phyloP scores from a whole-genome alignment of 2,113 vertebrate genomes.

The Anolis sagrei region DNA sequence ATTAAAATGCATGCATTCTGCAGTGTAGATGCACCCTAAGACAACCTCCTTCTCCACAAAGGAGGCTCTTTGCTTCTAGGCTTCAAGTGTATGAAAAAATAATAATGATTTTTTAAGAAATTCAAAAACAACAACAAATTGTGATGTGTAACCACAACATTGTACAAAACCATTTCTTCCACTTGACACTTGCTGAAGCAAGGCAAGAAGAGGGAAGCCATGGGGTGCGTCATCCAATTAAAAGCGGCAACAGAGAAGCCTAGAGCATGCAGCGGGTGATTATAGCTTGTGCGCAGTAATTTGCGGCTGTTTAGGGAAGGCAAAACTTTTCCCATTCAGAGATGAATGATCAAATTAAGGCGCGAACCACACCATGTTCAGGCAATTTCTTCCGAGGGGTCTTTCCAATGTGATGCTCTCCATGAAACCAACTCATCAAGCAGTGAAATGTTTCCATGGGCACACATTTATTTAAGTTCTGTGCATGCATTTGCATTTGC shows the following conservation, averaged over 20 bases:
- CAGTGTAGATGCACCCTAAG: too few relatives aligned
- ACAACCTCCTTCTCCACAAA: too few relatives aligned
- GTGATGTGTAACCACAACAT: conserved; percentile 42
- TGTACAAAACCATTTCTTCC: conserved; percentile 38
- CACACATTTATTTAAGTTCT: neutral
- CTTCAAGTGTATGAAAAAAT: too few relatives aligned
- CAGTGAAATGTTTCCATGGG: neutral
- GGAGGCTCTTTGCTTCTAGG: too few relatives aligned
- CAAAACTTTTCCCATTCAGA: conserved; percentile 36
- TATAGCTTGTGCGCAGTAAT: conserved; percentile 59
- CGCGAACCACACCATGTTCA: conserved; percentile 1
- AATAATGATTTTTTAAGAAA: too few relatives aligned
- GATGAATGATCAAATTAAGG: conserved; percentile 44
- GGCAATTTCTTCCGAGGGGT: neutral
- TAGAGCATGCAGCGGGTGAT: conserved; percentile 45
- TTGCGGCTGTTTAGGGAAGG: conserved; percentile 57
- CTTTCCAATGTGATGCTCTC: neutral
- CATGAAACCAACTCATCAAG: too few relatives aligned
- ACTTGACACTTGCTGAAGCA: conserved; percentile 24
- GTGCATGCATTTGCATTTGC: too few relatives aligned
- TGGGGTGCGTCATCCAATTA: conserved; percentile 63
- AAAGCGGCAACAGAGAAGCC: conserved; percentile 59
- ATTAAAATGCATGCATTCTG: too few relatives aligned
- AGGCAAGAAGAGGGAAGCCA: conserved; percentile 42
- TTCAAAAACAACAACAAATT: neutral